Percentiles rank a stretch among this genome's conserved stretches.
These are phyloP conservation scores for Microdon myrmicae DNA, from an alignment of 2,888 invertebrate species.

Conservation along the genomic window DNA sequence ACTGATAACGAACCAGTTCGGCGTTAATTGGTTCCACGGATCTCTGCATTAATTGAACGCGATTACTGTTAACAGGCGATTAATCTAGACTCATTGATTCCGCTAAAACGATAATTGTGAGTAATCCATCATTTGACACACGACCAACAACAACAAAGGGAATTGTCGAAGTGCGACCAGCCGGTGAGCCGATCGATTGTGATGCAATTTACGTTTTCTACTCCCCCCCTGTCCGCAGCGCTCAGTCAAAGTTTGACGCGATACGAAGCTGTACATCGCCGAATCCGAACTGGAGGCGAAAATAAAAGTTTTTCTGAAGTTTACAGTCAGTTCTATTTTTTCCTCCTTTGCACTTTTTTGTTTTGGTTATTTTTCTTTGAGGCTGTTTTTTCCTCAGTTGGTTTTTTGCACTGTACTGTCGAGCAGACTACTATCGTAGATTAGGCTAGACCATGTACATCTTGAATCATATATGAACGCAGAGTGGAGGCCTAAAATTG, in stretches of 20 bases:
- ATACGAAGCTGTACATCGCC: slow-evolving; percentile 47
- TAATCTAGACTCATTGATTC: slow-evolving; percentile 24
- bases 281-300: slow-evolving; percentile 47
- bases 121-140: slow-evolving; percentile 3
- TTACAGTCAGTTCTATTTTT: slow-evolving; percentile 24
- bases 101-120: not conserved
- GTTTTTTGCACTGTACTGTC: too few species aligned
- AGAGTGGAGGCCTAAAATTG: too few species aligned
- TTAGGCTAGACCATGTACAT: too few species aligned
- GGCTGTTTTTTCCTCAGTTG: too few species aligned
- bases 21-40: too few species aligned
- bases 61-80: slow-evolving; percentile 29
- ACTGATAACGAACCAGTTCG: too few species aligned
- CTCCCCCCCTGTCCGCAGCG: slow-evolving; percentile 26
- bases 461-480: too few species aligned
- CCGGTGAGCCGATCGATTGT: slow-evolving; percentile 1
- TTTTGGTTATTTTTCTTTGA: too few species aligned
- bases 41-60: slow-evolving; percentile 16
- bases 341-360: too few species aligned
- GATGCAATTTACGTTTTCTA: slow-evolving; percentile 3
- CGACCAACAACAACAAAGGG: not conserved
- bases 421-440: too few species aligned
- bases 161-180: not conserved
- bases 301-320: slow-evolving; percentile 33
- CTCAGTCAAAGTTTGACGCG: slow-evolving; percentile 16